Evolutionary conservation across 1,140 invertebrate genomes (phyloP), one percentile per base, ranked within the genome.

Genomic region (Dendroctonus ponderosae): DNA sequence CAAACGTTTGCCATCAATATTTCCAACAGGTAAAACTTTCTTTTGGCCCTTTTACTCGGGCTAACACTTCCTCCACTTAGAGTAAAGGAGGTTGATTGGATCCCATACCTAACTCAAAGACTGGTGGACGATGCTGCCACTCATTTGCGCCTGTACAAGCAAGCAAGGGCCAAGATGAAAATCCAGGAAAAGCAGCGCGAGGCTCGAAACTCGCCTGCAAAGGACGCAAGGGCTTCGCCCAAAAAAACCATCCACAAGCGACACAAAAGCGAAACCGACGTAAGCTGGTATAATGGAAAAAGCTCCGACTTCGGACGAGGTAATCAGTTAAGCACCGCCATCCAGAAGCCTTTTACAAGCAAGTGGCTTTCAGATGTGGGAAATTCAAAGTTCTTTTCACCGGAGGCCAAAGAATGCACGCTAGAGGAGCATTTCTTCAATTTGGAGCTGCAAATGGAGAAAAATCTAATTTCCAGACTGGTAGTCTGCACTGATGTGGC

Each of bases 71-170:
- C 26, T 3, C 26, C 26, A 26, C 75, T 64, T 71, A 93, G 92
- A 77, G 84, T 94, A 41, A 93, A 94, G 82, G 86, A 91, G 75
- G 87, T 94, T 5, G 91, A 96, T 80, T 95, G 93, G 92, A 89
- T 94, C 72, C 87, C 91, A 11, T 89, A 92, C 70, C 83, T 96
- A 56, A 94, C 93, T 37, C 92, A 91, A 41, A 84, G 87, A 62
- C 83, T 96, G 61, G 91, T 96, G 5, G 93, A 97, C 79, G 93
- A 96, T 82, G 86, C 93, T 67, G 93, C 92, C 5, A 90, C 90
- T 14, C 94, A 97, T 80, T 84, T 96, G 69, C 84, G 91, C 71
- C 79, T 96, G 11, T 96, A 91, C 77, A 88, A 84, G 79, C 91
- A 87, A 79, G 85, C 90, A 66, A 79, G 89, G 77, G 84, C 80